These are phyloP conservation scores for Actinernus sp. DNA, from an alignment of 92 coral and sea anemone species.

Conservation along the genomic window DNA sequence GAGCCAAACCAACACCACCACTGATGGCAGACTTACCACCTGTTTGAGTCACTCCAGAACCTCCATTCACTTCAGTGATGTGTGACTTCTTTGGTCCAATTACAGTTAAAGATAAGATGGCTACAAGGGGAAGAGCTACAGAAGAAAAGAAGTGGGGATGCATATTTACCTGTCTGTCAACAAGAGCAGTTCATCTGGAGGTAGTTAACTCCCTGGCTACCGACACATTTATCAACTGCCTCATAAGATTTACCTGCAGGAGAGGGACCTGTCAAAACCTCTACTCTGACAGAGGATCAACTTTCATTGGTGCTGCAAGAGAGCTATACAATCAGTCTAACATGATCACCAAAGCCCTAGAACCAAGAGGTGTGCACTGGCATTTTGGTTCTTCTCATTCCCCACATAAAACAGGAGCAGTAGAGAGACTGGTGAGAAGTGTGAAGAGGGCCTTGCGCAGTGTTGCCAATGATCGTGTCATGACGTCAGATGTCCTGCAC, in stretches of 20 bases:
- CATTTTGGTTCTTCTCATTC: background rate
- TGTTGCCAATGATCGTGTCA: background rate
- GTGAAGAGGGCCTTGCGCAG: background rate
- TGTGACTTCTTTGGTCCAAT: conserved; percentile 4
- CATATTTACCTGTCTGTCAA: background rate
- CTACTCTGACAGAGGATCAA: background rate
- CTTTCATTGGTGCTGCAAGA: background rate
- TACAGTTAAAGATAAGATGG: background rate
- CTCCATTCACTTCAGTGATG: conserved; percentile 4
- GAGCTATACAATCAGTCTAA: background rate
- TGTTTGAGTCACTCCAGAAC: background rate
- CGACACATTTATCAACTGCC: conserved; percentile 1
- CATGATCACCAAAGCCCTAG: background rate
- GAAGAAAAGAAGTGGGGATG: conserved; percentile 5
- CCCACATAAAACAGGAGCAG: background rate
- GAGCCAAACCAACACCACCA: conserved; percentile 47
- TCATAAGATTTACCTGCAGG: background rate
- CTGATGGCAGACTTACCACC: conserved; percentile 51
- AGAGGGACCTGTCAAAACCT: background rate
- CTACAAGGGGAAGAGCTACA: background rate
- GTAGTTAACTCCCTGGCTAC: background rate
- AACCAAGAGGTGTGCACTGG: background rate
- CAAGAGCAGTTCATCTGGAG: conserved; percentile 4
- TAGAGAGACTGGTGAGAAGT: background rate
- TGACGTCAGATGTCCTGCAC: background rate